Evolutionary conservation across 1,140 invertebrate species (phyloP).

Genomic region (Eulimnadia texana): DNA sequence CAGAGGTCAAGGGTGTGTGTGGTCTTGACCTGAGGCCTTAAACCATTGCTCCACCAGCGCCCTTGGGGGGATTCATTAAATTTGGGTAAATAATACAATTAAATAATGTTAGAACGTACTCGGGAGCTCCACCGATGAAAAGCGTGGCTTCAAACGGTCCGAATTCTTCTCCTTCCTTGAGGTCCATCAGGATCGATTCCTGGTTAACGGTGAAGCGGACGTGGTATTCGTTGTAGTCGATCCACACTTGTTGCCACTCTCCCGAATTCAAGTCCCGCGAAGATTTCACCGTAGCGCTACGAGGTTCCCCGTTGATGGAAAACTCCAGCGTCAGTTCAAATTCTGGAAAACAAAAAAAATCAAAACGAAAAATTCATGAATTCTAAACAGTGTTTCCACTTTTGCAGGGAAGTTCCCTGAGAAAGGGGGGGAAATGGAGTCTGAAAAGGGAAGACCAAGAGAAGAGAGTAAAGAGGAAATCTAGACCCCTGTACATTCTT

Average conservation of each 20-base stretch:
- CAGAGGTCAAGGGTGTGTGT: no score
- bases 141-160: constrained; percentile 82
- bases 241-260: constrained; percentile 88
- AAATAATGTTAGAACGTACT: constrained; percentile 33
- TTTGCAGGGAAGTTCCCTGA: no score
- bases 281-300: constrained; percentile 64
- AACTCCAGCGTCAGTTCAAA: constrained; percentile 80
- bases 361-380: constrained; percentile 4
- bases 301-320: constrained; percentile 61
- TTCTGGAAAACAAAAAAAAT: constrained; percentile 42
- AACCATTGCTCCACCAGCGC: no score
- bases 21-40: no score
- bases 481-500: no score
- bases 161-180: constrained; percentile 69
- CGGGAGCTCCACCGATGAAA: constrained; percentile 79
- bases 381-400: no score
- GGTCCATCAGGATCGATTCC: constrained; percentile 69
- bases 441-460: no score
- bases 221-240: constrained; percentile 82
- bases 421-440: no score
- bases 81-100: not conserved
- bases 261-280: constrained; percentile 66
- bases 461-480: no score
- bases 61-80: no score
- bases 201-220: constrained; percentile 86